phyloP scores from a whole-genome alignment of 2,113 vertebrate species.

The Condylura cristata region DNA sequence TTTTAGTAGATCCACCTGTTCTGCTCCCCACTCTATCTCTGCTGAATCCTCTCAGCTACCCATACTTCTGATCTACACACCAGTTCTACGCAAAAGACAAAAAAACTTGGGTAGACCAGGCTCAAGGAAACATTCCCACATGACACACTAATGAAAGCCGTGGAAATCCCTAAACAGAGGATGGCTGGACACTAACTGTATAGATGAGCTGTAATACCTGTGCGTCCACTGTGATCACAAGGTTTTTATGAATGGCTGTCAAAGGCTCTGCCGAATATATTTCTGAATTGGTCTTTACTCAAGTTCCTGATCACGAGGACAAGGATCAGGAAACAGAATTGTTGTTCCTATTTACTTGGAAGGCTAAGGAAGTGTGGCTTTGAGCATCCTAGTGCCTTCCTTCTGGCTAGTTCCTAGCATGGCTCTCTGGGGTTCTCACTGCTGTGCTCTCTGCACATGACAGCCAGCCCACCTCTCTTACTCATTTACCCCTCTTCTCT shows the following conservation, averaged over 20 bases:
- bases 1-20: too few species aligned
- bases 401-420: neutral
- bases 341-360: neutral
- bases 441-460: too few species aligned
- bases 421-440: neutral
- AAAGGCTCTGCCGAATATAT: neutral
- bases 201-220: neutral
- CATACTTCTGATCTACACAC: too few species aligned
- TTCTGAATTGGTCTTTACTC: neutral
- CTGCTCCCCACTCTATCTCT: too few species aligned
- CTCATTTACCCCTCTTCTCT: neutral
- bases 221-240: neutral
- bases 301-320: neutral
- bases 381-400: neutral
- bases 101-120: too few species aligned
- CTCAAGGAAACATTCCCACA: neutral
- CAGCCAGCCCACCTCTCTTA: too few species aligned
- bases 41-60: too few species aligned
- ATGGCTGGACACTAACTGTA: too few species aligned
- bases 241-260: neutral
- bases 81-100: too few species aligned
- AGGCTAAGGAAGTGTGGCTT: neutral
- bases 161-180: neutral
- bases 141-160: neutral
- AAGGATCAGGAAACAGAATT: neutral